Conservation (phyloP, 2,113 vertebrate species). For the Gracilinanus agilis region DNA sequence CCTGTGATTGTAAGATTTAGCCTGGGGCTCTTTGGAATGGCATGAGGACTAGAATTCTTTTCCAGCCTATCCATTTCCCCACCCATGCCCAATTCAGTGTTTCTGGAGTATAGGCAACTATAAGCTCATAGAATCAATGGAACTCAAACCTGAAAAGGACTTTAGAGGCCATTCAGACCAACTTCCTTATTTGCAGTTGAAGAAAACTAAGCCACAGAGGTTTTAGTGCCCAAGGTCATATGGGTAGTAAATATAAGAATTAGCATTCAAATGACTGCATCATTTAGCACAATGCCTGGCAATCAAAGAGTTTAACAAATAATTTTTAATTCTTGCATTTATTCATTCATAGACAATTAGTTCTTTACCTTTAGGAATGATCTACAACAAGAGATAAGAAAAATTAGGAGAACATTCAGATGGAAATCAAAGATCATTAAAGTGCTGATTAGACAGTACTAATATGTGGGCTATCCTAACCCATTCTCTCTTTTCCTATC, state of each 20-base stretch:
- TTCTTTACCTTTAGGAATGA: not conserved
- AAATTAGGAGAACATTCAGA: not conserved
- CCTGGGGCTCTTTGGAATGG: not conserved
- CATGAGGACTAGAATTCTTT: too few species aligned
- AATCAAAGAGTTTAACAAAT: not conserved
- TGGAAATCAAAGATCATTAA: not conserved
- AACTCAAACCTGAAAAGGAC: not conserved
- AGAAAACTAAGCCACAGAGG: not conserved
- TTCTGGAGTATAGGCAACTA: not conserved
- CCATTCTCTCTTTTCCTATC: not conserved
- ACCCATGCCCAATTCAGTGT: not conserved
- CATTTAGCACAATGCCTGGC: not conserved
- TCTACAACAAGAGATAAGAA: not conserved
- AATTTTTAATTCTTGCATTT: not conserved
- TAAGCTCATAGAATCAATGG: not conserved
- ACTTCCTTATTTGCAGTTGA: not conserved
- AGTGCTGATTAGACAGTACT: not conserved
- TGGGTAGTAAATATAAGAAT: not conserved
- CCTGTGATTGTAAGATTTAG: not conserved
- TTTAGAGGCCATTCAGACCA: not conserved
- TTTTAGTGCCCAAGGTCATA: not conserved
- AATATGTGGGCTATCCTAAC: fast-evolving
- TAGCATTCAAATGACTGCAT: not conserved
- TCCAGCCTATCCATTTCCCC: not conserved
- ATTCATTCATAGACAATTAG: not conserved